These are phyloP conservation scores for Chlorodrepanis virens DNA, from an alignment of 2,113 vertebrate species.

Conservation along the genomic window DNA sequence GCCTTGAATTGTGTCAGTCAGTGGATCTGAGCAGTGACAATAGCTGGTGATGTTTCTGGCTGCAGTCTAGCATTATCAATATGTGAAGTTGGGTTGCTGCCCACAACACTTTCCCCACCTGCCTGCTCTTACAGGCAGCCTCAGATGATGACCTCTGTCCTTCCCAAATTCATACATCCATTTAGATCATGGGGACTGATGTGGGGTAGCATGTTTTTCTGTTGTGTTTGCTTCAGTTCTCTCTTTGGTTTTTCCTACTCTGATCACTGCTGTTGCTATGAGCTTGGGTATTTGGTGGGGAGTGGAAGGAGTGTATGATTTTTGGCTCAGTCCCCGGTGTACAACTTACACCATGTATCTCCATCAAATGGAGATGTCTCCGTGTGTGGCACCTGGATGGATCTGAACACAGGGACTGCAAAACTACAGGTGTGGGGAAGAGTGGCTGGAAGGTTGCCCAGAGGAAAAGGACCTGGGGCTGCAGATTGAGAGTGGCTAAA, in stretches of 20 bases:
- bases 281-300: background rate
- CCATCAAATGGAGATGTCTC: background rate
- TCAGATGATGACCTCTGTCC: rapidly evolving
- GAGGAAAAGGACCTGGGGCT: background rate
- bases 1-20: background rate
- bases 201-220: background rate
- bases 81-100: background rate
- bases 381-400: background rate
- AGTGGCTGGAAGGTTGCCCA: background rate
- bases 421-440: rapidly evolving
- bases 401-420: background rate
- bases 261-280: background rate
- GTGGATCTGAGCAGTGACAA: background rate
- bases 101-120: background rate
- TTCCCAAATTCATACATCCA: background rate
- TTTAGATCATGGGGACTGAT: background rate
- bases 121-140: background rate
- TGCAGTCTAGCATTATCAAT: background rate
- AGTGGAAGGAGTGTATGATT: background rate
- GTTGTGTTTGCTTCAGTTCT: background rate
- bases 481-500: background rate
- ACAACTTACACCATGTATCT: rapidly evolving
- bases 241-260: background rate
- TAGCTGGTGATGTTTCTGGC: background rate
- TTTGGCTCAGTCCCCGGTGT: background rate